phyloP scores from a whole-genome alignment of 1,140 invertebrate species.

The Drosophila athabasca region DNA sequence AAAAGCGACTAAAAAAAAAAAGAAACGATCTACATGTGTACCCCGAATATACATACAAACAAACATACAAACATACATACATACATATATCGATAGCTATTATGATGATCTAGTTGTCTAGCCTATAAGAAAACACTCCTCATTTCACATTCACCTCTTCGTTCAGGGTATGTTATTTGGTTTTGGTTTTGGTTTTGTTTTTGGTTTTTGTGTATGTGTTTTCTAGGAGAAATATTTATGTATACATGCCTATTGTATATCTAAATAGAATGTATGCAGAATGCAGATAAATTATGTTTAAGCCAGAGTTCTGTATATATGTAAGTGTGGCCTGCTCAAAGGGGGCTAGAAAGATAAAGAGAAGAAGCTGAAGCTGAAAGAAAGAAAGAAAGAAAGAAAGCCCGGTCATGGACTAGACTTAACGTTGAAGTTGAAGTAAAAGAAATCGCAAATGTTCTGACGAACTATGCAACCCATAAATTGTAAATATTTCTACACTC shows the following conservation, averaged over 20 bases:
- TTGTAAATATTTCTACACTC: constrained; percentile 62
- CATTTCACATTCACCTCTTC: not conserved
- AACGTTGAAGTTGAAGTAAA: constrained; percentile 2
- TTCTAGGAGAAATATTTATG: constrained; percentile 22
- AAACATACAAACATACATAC: no score
- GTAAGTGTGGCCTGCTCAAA: constrained; percentile 58
- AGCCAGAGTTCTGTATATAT: constrained; percentile 43
- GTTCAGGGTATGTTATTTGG: not conserved
- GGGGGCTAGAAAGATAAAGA: constrained; percentile 4
- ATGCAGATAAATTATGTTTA: constrained; percentile 31
- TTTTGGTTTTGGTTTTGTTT: not conserved
- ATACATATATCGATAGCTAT: constrained; percentile 13
- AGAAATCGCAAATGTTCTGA: not conserved
- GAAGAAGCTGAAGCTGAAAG: constrained; percentile 28
- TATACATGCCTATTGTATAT: constrained; percentile 15
- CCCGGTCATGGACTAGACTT: not conserved
- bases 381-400: not conserved
- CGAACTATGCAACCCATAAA: constrained; percentile 32
- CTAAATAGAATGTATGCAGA: constrained; percentile 18
- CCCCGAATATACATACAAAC: constrained; percentile 9
- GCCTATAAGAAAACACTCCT: not conserved
- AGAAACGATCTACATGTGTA: constrained; percentile 10
- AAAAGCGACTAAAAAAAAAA: constrained; percentile 11
- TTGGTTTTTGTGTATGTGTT: constrained; percentile 9
- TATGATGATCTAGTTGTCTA: constrained; percentile 31